Evolutionary conservation across 2,113 vertebrate genomes (phyloP).

Genomic region (Lanius ludovicianus): DNA sequence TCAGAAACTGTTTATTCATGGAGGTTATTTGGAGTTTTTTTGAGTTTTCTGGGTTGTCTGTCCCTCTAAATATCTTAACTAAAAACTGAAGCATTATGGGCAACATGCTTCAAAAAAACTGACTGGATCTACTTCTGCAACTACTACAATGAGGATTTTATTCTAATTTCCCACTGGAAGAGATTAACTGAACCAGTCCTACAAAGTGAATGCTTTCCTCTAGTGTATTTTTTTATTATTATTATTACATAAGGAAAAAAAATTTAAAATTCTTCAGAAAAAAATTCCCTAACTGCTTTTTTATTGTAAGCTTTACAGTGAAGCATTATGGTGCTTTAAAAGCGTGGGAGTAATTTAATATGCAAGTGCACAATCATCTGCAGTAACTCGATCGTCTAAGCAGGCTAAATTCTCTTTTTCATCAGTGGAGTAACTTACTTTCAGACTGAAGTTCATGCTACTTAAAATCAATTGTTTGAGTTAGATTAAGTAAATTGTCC

Average conservation of each 20-base stretch:
- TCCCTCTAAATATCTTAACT: not conserved
- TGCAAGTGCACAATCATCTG: not conserved
- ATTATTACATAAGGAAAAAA: not conserved
- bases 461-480: not conserved
- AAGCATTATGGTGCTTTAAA: not conserved
- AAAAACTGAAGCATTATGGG: not conserved
- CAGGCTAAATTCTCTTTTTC: not conserved
- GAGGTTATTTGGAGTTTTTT: too few relatives aligned
- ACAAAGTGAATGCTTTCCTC: not conserved
- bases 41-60: not conserved
- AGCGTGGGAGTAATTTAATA: not conserved
- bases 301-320: not conserved
- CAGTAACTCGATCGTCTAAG: not conserved
- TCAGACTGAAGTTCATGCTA: not conserved
- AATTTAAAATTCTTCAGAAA: fast-evolving
- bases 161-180: not conserved
- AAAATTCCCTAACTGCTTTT: not conserved
- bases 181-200: not conserved
- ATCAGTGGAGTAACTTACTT: not conserved
- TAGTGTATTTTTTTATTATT: not conserved
- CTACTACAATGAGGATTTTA: not conserved
- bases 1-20: not conserved
- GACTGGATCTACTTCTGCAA: not conserved
- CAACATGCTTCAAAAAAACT: not conserved
- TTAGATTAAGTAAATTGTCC: not conserved